Conservation (phyloP, 2,888 invertebrate genomes). For the Limnephilus marmoratus region DNA sequence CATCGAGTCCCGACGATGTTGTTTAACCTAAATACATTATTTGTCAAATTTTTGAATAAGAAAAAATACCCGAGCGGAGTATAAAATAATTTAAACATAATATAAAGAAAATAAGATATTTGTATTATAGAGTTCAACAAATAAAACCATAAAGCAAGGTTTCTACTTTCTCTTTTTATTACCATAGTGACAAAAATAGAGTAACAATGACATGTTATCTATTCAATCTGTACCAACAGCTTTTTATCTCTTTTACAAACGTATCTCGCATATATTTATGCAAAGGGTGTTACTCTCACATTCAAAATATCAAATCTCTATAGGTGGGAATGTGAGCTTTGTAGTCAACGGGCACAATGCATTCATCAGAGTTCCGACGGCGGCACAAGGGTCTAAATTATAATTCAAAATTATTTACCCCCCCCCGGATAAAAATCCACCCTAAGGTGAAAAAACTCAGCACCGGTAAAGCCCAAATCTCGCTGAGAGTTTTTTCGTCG, state of each 20-base stretch:
- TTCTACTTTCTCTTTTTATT: slow-evolving; percentile 16
- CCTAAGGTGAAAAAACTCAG: slow-evolving; percentile 49
- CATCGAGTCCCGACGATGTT: no score
- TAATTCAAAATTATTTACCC: slow-evolving; percentile 65
- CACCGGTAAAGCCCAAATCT: slow-evolving; percentile 48
- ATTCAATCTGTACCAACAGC: slow-evolving; percentile 18
- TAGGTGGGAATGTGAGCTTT: slow-evolving; percentile 61
- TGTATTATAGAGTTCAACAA: background rate
- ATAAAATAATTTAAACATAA: no score
- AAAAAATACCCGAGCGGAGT: no score
- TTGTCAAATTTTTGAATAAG: no score
- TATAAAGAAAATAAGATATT: no score
- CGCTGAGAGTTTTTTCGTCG: slow-evolving; percentile 40
- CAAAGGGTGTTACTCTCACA: slow-evolving; percentile 62
- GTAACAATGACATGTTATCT: background rate
- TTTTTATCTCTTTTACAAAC: slow-evolving; percentile 50
- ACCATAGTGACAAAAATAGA: background rate
- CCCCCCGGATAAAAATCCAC: slow-evolving; percentile 50
- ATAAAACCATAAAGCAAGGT: background rate
- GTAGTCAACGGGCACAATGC: slow-evolving; percentile 55
- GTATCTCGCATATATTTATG: slow-evolving; percentile 51
- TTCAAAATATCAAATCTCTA: slow-evolving; percentile 64
- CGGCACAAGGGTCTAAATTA: slow-evolving; percentile 60
- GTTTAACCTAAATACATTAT: no score
- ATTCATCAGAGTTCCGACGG: slow-evolving; percentile 56